phyloP scores from a whole-genome alignment of 2,888 invertebrate genomes.

The Chorisops tibialis region DNA sequence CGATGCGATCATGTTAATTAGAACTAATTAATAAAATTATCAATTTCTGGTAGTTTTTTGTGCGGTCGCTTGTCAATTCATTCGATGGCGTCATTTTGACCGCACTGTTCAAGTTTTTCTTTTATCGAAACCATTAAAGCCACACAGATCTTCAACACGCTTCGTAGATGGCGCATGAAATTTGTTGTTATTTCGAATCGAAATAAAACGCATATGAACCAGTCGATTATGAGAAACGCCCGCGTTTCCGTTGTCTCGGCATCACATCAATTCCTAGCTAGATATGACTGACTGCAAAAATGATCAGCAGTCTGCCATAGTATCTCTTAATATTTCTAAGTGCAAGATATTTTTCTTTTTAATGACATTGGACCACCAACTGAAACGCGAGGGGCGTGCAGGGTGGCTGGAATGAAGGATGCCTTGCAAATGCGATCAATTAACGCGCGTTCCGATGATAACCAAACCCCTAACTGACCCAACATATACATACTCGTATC shows the following conservation, averaged over 20 bases:
- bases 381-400: no score
- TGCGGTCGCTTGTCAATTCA: slow-evolving; percentile 1
- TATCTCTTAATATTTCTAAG: no score
- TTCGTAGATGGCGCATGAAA: slow-evolving; percentile 26
- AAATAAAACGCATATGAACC: background rate
- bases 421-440: slow-evolving; percentile 29
- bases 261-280: slow-evolving; percentile 25
- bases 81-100: slow-evolving; percentile 31
- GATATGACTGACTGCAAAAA: slow-evolving; percentile 1
- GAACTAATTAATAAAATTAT: slow-evolving; percentile 35
- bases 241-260: slow-evolving; percentile 29
- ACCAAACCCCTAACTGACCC: background rate
- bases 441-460: slow-evolving; percentile 1
- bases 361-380: background rate
- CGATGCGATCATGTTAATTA: slow-evolving; percentile 30
- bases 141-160: background rate
- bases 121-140: background rate
- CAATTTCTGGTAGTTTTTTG: slow-evolving; percentile 25
- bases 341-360: no score
- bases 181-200: slow-evolving; percentile 13
- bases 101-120: no score
- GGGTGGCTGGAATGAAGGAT: background rate
- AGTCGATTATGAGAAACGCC: slow-evolving; percentile 24
- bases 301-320: no score
- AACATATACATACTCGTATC: background rate